Conservation (phyloP, 2,797 vertebrate genomes). For the Chrosomus eos region DNA sequence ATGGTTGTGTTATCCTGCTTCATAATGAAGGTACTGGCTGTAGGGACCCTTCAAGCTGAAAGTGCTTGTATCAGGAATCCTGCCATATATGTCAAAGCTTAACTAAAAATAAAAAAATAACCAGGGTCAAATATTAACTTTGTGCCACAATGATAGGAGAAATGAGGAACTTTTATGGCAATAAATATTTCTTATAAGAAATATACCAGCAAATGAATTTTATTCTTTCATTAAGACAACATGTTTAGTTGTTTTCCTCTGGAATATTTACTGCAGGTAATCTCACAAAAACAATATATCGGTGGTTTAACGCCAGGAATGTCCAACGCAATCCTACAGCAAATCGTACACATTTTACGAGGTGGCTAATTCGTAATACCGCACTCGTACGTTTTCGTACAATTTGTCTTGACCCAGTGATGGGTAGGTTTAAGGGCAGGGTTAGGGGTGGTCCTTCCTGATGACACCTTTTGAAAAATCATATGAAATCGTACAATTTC, state of each 20-base stretch:
- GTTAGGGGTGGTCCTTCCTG: no score
- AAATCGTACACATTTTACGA: no score
- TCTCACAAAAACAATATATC: background rate
- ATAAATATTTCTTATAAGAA: conserved; percentile 8
- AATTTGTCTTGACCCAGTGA: no score
- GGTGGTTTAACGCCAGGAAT: background rate
- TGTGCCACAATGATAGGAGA: background rate
- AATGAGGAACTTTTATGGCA: background rate
- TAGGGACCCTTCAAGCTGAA: background rate
- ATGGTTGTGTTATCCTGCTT: background rate
- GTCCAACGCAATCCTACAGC: background rate
- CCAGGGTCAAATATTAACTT: background rate
- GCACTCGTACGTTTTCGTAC: no score
- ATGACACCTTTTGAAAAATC: no score
- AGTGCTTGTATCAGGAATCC: background rate
- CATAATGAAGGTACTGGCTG: background rate
- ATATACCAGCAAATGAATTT: background rate
- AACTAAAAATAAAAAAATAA: background rate
- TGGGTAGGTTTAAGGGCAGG: no score
- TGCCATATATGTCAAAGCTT: background rate
- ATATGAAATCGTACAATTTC: no score
- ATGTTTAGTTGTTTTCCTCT: background rate
- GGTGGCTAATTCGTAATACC: no score
- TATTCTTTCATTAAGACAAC: background rate
- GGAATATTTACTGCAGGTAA: background rate